Evolutionary conservation across 35 echinoderm and acorn worm species (phyloP), one percentile per base, ranked within the genome.

Genomic region (Eucidaris tribuloides): DNA sequence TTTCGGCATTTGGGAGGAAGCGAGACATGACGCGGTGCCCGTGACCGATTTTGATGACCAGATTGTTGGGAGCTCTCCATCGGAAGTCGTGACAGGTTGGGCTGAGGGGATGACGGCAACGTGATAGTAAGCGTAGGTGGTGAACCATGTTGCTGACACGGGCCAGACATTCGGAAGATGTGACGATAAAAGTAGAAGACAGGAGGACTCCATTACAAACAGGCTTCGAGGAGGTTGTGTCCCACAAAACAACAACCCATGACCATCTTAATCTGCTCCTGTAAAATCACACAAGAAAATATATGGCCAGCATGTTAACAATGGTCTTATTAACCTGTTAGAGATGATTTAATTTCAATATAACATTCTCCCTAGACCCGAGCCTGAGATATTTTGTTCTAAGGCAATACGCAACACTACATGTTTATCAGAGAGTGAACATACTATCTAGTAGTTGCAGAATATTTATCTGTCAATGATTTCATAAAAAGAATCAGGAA

Each of bases 221-320:
- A 14, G 68, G 68, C 11, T n/a, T 74, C 22, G 38, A 22, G 28
- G 68, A 42, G 37, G 68, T 36, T 22, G 68, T 42, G 37, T 74
- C 68, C 68, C 68, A 74, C 14, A 74, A 24, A 43, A 74, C 28
- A 23, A 24, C 68, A n/a, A 74, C 68, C 68, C 68, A 74, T 74
- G 68, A 74, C 68, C 68, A 74, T 13, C 68, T 33, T 22, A 74
- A 41, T 38, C 35, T 44, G 34, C 11, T 68, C 13, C n/a, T n/a
- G n/a, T n/a, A n/a, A n/a, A n/a, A n/a, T n/a, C n/a, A n/a, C n/a
- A n/a, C n/a, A n/a, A n/a, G n/a, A n/a, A n/a, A n/a, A n/a, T n/a
- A n/a, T n/a, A n/a, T n/a, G n/a, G n/a, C n/a, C n/a, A n/a, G n/a
- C n/a, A n/a, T n/a, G n/a, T n/a, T n/a, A n/a, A n/a, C n/a, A n/a